Conservation (phyloP, 2,888 invertebrate genomes). For the Gymnocheta viridis region DNA sequence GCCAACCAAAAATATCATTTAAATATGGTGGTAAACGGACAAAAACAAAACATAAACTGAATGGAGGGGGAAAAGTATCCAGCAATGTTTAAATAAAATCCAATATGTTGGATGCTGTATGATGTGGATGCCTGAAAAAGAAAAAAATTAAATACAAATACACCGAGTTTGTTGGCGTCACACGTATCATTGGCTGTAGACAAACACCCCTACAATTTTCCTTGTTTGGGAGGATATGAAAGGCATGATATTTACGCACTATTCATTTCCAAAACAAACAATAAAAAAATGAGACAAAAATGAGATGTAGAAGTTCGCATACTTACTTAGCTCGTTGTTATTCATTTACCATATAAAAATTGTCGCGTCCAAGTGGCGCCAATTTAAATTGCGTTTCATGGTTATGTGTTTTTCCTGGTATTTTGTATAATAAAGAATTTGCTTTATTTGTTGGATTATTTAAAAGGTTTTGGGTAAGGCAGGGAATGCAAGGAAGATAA, state of each 20-base stretch:
- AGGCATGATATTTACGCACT: constrained; percentile 38
- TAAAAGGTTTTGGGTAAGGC: neutral
- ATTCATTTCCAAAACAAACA: neutral
- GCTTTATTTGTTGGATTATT: constrained; percentile 39
- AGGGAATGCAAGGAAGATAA: too few relatives aligned
- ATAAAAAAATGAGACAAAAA: neutral
- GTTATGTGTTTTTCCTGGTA: constrained; percentile 30
- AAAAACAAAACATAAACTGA: constrained; percentile 3
- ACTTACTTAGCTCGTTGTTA: constrained; percentile 45
- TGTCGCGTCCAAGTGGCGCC: constrained; percentile 69
- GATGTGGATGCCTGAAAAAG: neutral
- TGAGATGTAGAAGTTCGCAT: neutral
- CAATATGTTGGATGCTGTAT: constrained; percentile 47
- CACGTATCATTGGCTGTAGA: constrained; percentile 51
- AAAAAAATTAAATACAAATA: neutral
- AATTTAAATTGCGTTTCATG: constrained; percentile 53
- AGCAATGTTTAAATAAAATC: constrained; percentile 36
- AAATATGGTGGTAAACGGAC: constrained; percentile 14
- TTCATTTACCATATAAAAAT: constrained; percentile 62
- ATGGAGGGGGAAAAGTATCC: neutral
- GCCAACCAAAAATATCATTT: constrained; percentile 36
- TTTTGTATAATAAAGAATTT: constrained; percentile 18
- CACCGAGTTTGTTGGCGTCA: constrained; percentile 52
- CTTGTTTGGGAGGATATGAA: neutral
- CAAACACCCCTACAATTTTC: constrained; percentile 37